Base-by-base conservation (phyloP, 2,113 vertebrate genomes). In the Cyprinodon variegatus region DNA sequence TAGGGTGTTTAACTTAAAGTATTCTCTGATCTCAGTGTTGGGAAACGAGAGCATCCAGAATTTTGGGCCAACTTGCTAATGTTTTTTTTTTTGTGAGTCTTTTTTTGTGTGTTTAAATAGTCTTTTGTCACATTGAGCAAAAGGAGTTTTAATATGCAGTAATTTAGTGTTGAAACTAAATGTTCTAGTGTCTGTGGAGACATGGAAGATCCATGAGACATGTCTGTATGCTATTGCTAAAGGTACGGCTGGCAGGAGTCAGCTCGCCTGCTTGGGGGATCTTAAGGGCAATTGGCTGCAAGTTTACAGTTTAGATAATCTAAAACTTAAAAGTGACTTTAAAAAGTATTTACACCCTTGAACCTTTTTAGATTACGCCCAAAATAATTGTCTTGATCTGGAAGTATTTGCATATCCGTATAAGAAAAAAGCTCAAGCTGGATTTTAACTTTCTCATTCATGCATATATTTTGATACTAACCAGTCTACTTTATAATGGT, bases 121-220 rank as follows among this genome's bases (percentile, higher is more conserved):
- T 88, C 80, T 87, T 89, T 87, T 83, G 88, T 86, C 60, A 62
- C 17, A 76, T 63, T 17, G 64, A 90, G 85, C 81, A 82, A 84
- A 87, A 81, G 61, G 70, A 78, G 73, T 83, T 79, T 74, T 74
- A 85, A 89, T 93, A 93, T 93, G 92, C 92, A 93, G 92, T 92
- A 92, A 86, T 76, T 76, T 88, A 86, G 81, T 76, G 79, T 68
- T 82, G 78, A 79, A 84, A 76, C 74, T 69, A 79, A 22, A 45
- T 76, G 83, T 20, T 1, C 74, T 66, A 65, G 82, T 79, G 10
- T 5, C 70, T 69, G 66, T 67, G 70, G 74, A 79, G 22, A 77
- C 81, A 84, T 69, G 2, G 9, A 66, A 68, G 78, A 76, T 80
- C 77, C 43, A 61, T 2, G 8, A 20, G 71, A 13, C 36, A 4